Conservation (phyloP, 2,113 vertebrate genomes). For the Nibea coibor region DNA sequence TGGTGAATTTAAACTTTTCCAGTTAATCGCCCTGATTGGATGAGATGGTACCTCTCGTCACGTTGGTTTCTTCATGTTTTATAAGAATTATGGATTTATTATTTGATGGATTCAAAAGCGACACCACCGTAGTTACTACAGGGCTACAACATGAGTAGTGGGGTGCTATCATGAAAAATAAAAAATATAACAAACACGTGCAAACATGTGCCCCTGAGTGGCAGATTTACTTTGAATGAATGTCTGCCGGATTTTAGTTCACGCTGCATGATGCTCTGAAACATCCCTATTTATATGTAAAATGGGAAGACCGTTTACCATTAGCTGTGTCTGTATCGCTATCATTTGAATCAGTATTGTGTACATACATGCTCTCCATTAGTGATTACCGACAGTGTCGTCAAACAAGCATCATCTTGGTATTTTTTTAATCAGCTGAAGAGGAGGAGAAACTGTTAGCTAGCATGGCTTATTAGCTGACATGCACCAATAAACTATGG, state of each 20-base stretch:
- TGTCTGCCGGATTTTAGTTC: neutral
- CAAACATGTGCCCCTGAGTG: neutral
- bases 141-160: neutral
- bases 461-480: slow-evolving; percentile 7
- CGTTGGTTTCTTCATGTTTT: neutral
- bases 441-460: neutral
- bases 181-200: too few relatives aligned
- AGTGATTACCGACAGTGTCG: neutral
- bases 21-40: neutral
- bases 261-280: neutral
- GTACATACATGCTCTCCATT: neutral
- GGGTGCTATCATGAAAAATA: too few relatives aligned
- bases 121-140: neutral
- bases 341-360: neutral
- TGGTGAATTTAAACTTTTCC: slow-evolving; percentile 6
- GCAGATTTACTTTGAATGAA: neutral
- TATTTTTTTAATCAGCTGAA: neutral
- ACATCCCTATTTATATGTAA: neutral
- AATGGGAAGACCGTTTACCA: too few relatives aligned
- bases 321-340: neutral
- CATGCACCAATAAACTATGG: neutral
- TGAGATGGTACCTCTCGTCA: neutral
- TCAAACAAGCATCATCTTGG: neutral
- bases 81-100: neutral
- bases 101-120: neutral